Conservation (phyloP, 64 coral and sea anemone genomes). For the Hydrozoanthus tunicans region DNA sequence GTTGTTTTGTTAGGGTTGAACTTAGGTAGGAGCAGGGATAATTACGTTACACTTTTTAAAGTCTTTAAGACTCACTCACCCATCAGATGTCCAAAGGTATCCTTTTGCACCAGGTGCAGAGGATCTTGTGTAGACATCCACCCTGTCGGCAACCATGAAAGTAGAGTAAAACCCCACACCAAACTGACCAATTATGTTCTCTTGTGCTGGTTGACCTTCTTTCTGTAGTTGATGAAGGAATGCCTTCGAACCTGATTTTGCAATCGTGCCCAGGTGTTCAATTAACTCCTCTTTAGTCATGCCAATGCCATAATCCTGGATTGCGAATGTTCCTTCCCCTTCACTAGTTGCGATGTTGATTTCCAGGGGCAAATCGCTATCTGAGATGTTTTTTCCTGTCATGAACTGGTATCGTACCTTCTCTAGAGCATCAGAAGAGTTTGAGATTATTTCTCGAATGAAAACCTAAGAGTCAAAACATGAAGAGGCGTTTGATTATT, state of each 20-base stretch:
- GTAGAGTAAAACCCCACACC: constrained; percentile 98
- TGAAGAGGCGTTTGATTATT: not conserved
- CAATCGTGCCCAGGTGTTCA: constrained; percentile 88
- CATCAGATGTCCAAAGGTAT: constrained; percentile 94
- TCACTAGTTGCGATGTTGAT: constrained; percentile 90
- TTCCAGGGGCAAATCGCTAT: constrained; percentile 71
- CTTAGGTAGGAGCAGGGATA: no score
- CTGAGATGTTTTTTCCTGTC: constrained; percentile 79
- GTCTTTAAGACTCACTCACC: constrained; percentile 42
- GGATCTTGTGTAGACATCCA: constrained; percentile 90
- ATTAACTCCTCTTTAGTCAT: constrained; percentile 90
- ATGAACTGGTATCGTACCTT: constrained; percentile 88
- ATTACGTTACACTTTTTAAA: no score
- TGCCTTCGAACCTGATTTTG: constrained; percentile 91
- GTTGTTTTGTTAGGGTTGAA: no score
- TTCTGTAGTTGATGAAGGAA: constrained; percentile 86
- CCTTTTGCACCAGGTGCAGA: constrained; percentile 81
- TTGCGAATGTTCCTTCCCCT: constrained; percentile 79
- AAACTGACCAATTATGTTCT: constrained; percentile 98
- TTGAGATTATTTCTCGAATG: constrained; percentile 96
- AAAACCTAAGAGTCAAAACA: constrained; percentile 69
- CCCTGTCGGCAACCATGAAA: constrained; percentile 94
- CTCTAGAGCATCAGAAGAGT: constrained; percentile 94
- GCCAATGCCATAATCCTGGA: constrained; percentile 91
- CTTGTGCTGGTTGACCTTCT: constrained; percentile 47